phyloP scores from a whole-genome alignment of 2,113 vertebrate genomes.

The Indicator indicator region DNA sequence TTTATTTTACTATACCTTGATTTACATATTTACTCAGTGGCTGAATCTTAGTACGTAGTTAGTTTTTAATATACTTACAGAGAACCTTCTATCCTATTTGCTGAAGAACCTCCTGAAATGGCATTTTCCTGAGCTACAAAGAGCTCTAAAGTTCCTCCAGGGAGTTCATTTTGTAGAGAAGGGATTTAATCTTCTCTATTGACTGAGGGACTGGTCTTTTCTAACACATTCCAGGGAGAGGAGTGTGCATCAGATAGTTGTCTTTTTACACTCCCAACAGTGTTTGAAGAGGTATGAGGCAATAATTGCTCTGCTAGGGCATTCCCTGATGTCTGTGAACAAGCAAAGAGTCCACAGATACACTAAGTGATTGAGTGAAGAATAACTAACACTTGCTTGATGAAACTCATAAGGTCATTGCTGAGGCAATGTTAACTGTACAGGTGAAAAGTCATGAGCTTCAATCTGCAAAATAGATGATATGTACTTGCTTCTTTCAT shows the following conservation, averaged over 20 bases:
- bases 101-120: background rate
- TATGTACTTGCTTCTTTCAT: background rate
- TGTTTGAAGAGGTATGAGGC: constrained; percentile 14
- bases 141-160: background rate
- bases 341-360: background rate
- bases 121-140: background rate
- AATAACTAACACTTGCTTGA: background rate
- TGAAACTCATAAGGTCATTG: background rate
- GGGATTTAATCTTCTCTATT: background rate
- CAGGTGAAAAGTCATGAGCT: background rate
- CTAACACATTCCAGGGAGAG: background rate
- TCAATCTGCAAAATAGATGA: background rate
- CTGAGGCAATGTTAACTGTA: background rate
- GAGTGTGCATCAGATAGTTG: background rate
- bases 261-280: background rate
- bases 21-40: background rate
- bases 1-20: background rate
- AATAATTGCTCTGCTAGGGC: background rate
- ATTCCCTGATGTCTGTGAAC: constrained; percentile 8
- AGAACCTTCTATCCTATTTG: background rate
- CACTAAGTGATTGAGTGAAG: background rate
- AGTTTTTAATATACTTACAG: background rate
- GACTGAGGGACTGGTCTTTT: background rate
- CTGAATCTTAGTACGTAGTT: background rate
- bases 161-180: background rate